Conservation (phyloP, 1,140 invertebrate species). For the Hyposmocoma kahamanoa region DNA sequence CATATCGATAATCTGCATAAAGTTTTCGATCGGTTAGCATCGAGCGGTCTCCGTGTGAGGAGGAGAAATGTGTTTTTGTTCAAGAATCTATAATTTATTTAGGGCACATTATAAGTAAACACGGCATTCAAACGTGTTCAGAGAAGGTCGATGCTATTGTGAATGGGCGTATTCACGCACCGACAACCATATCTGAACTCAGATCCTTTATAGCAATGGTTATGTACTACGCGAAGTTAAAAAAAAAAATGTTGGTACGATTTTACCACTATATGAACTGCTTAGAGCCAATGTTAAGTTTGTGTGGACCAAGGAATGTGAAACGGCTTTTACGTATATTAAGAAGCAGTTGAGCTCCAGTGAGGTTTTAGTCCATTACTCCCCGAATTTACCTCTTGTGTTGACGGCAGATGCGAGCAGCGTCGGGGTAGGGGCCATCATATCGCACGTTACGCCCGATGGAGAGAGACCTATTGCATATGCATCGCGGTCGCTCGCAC, state of each 20-base stretch:
- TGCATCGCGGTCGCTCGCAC: conserved; percentile 52
- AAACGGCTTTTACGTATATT: neutral
- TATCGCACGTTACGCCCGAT: conserved; percentile 16
- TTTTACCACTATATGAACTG: conserved; percentile 9
- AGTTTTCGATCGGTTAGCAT: conserved; percentile 11
- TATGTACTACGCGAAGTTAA: conserved; percentile 55
- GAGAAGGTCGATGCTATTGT: conserved; percentile 34
- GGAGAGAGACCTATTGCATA: conserved; percentile 33
- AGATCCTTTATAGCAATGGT: conserved; percentile 28
- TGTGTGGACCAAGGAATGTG: conserved; percentile 2
- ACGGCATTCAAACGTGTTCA: conserved; percentile 25
- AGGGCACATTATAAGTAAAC: conserved; percentile 27
- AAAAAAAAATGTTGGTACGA: conserved; percentile 16
- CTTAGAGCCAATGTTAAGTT: neutral
- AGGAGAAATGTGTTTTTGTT: conserved; percentile 23
- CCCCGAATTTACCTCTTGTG: conserved; percentile 5
- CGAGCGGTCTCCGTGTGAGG: conserved; percentile 19
- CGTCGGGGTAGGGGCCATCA: conserved; percentile 16
- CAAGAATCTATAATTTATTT: conserved; percentile 29
- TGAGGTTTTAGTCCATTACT: conserved; percentile 21
- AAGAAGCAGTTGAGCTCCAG: conserved; percentile 2
- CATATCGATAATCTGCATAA: conserved; percentile 1
- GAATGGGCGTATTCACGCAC: conserved; percentile 22
- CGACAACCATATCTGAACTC: conserved; percentile 28
- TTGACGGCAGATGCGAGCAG: conserved; percentile 24